phyloP scores from a whole-genome alignment of 2,888 invertebrate genomes.

The Hirtodrosophila duncani region DNA sequence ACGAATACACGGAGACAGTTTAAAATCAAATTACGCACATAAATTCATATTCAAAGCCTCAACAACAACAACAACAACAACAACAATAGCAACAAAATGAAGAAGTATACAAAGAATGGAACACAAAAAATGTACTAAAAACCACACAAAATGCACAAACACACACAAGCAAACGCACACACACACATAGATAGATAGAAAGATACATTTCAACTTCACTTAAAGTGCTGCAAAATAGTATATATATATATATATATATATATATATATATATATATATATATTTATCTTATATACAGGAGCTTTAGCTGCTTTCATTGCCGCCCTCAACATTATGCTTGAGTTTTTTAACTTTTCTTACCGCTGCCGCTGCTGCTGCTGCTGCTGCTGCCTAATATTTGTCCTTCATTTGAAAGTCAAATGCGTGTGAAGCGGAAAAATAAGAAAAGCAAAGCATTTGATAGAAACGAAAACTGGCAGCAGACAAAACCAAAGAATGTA shows the following conservation, averaged over 20 bases:
- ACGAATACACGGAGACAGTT: slow-evolving; percentile 39
- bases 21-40: slow-evolving; percentile 67
- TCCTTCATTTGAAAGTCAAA: slow-evolving; percentile 74
- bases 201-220: slow-evolving; percentile 11
- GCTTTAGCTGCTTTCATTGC: slow-evolving; percentile 60
- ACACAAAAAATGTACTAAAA: too few relatives aligned
- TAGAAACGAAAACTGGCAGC: slow-evolving; percentile 43
- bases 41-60: slow-evolving; percentile 65
- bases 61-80: slow-evolving; percentile 32
- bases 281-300: too few relatives aligned
- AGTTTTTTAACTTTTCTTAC: slow-evolving; percentile 8
- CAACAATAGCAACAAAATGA: too few relatives aligned
- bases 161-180: slow-evolving; percentile 9
- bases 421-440: slow-evolving; percentile 64
- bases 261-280: too few relatives aligned
- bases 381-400: slow-evolving; percentile 62
- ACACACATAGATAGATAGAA: slow-evolving; percentile 18
- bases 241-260: too few relatives aligned
- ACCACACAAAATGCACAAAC: slow-evolving; percentile 29
- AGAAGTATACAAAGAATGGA: too few relatives aligned
- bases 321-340: slow-evolving; percentile 53
- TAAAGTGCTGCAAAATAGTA: slow-evolving; percentile 53
- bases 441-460: slow-evolving; percentile 34
- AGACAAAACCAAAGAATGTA: slow-evolving; percentile 64
- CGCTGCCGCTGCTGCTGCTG: slow-evolving; percentile 28